These are phyloP conservation scores for Coracias cyanogaster DNA, from an alignment of 2,797 vertebrate genomes.

Conservation along the genomic window DNA sequence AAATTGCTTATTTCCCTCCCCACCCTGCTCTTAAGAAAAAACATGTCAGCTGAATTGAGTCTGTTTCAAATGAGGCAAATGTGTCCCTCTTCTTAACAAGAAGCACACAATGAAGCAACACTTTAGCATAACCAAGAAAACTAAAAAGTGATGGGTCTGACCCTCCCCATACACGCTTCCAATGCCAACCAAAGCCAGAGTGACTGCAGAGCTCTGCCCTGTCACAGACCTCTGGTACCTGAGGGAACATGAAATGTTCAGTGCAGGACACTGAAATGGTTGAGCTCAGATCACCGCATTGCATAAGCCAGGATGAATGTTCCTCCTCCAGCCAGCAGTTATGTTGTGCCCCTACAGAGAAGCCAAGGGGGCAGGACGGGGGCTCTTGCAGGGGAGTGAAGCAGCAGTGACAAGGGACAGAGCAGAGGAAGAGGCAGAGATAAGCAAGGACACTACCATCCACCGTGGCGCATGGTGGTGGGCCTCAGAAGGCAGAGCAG, in stretches of 20 bases:
- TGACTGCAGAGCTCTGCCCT: background rate
- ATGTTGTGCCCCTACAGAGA: rapidly evolving
- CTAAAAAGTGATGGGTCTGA: background rate
- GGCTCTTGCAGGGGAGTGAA: background rate
- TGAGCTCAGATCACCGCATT: background rate
- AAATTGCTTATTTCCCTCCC: background rate
- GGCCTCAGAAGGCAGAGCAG: background rate
- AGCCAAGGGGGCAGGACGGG: background rate
- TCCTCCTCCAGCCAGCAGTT: background rate
- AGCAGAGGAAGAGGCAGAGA: background rate
- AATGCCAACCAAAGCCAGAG: background rate
- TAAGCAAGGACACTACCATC: background rate
- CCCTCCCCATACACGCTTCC: background rate
- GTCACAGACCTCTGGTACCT: background rate
- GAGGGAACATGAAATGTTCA: background rate
- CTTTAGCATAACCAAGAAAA: background rate
- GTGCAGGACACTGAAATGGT: background rate
- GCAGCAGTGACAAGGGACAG: background rate
- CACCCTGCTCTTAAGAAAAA: background rate
- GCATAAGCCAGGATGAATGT: background rate
- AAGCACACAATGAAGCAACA: background rate
- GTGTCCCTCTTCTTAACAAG: background rate
- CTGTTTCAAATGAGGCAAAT: background rate
- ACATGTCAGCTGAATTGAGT: background rate
- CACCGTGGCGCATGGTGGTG: rapidly evolving